Evolutionary conservation across 2,888 invertebrate species (phyloP).

Genomic region (Nomada goodeniana): DNA sequence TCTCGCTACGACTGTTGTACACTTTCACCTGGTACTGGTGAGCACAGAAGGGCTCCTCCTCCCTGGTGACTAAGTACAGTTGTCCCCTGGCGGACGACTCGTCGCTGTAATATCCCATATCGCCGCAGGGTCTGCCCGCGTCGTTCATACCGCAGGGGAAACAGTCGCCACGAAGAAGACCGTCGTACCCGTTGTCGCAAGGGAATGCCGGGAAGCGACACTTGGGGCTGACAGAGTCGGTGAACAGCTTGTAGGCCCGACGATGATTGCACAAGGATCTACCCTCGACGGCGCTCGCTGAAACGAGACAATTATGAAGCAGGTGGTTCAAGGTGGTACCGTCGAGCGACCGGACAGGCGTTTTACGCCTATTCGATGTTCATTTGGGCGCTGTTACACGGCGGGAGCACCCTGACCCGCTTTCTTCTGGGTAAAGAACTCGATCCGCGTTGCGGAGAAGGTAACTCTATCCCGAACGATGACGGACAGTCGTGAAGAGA

Average conservation of each 20-base stretch:
- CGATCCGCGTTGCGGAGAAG: slow-evolving; percentile 72
- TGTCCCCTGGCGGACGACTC: slow-evolving; percentile 93
- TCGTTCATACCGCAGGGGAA: slow-evolving; percentile 88
- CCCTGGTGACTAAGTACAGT: slow-evolving; percentile 94
- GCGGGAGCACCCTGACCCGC: slow-evolving; percentile 68
- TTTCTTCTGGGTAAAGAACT: slow-evolving; percentile 73
- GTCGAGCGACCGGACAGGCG: neutral
- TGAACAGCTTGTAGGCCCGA: slow-evolving; percentile 96
- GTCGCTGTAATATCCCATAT: slow-evolving; percentile 98
- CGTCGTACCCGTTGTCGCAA: slow-evolving; percentile 92
- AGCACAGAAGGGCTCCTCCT: slow-evolving; percentile 97
- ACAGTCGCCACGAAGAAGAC: slow-evolving; percentile 92
- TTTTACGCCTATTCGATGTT: slow-evolving; percentile 3
- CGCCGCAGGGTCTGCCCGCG: slow-evolving; percentile 89
- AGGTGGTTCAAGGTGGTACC: too few relatives aligned
- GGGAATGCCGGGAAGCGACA: slow-evolving; percentile 97
- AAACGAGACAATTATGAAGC: slow-evolving; percentile 37
- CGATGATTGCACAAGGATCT: slow-evolving; percentile 96
- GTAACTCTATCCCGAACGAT: slow-evolving; percentile 69
- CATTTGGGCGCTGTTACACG: slow-evolving; percentile 18
- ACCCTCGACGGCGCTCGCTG: slow-evolving; percentile 92
- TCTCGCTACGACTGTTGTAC: slow-evolving; percentile 89
- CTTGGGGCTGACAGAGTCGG: slow-evolving; percentile 95
- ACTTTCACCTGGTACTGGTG: slow-evolving; percentile 93
- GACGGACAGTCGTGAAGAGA: slow-evolving; percentile 71